Evolutionary conservation across 1,140 invertebrate genomes (phyloP).

Genomic region (Listronotus oregonensis): DNA sequence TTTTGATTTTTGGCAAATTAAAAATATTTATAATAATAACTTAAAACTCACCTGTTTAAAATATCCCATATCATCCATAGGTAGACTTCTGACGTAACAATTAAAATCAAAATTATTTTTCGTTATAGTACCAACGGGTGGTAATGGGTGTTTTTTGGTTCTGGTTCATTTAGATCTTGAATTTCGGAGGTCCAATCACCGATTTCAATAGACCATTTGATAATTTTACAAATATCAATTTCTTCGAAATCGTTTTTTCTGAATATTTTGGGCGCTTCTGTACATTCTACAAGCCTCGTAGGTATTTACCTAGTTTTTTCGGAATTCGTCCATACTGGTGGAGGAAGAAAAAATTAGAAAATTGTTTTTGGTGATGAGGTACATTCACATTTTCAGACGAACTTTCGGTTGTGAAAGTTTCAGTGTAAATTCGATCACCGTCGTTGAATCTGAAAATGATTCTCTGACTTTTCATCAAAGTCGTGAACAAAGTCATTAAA

Average conservation of each 20-base stretch:
- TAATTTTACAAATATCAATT: slow-evolving; percentile 44
- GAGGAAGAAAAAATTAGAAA: slow-evolving; percentile 44
- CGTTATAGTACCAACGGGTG: slow-evolving; percentile 44
- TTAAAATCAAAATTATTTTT: slow-evolving; percentile 46
- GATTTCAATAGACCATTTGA: slow-evolving; percentile 35
- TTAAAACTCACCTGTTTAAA: slow-evolving; percentile 33
- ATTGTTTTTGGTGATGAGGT: background rate
- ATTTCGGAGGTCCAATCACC: slow-evolving; percentile 36
- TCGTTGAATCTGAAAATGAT: slow-evolving; percentile 25
- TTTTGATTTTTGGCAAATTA: no score
- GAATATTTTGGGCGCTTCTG: background rate
- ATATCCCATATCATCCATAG: slow-evolving; percentile 33
- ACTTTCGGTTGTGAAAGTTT: slow-evolving; percentile 40
- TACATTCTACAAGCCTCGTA: background rate
- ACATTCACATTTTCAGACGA: slow-evolving; percentile 21
- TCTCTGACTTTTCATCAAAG: slow-evolving; percentile 43
- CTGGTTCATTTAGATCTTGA: slow-evolving; percentile 11
- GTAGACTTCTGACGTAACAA: slow-evolving; percentile 42
- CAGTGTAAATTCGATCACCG: slow-evolving; percentile 32
- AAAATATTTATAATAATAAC: no score
- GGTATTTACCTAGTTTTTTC: background rate
- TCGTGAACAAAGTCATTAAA: slow-evolving; percentile 48
- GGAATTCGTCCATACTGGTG: slow-evolving; percentile 19
- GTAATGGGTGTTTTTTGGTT: slow-evolving; percentile 24
- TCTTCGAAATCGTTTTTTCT: slow-evolving; percentile 40